Base-by-base conservation (phyloP, 2,797 vertebrate species). In the Enteromius treurensis region DNA sequence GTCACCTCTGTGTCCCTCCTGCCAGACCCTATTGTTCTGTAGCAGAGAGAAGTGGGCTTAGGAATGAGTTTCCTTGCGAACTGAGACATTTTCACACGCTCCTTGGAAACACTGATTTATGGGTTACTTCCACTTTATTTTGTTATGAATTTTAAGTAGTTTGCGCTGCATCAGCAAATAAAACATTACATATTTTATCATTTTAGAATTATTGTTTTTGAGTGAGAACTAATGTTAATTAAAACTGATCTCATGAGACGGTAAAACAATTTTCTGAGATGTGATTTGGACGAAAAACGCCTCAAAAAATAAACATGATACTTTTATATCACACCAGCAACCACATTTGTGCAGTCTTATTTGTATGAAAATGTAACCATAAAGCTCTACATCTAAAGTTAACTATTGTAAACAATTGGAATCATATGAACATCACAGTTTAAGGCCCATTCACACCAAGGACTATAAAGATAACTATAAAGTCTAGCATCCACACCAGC, bases 11-110 rank as follows among this genome's bases (percentile, higher is more conserved):
- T 70, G 51, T 82, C 23, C 80, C 15, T 84, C 65, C 47, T 29
- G 45, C 19, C n/a, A 76, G 60, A 70, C 62, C 53, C 81, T 79
- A 81, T 89, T 91, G 88, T 89, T 87, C 85, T 81, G 80, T 70
- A 51, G 40, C 47, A 71, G 60, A 53, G 53, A 53, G 17, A 64
- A 49, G 60, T 70, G 53, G 21, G 69, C 47, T 80, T 47, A 70
- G 62, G 29, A 86, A 83, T 74, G 80, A 58, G 83, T 76, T 83
- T 83, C 62, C 51, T 49, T 69, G 45, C 73, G n/a, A 69, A 53
- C 69, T 19, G 80, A 86, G 40, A 88, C 71, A 76, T 85, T 81
- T 86, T 89, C 86, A 82, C 82, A 84, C 4, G 7, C 40, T 75
- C 26, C 67, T 55, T 79, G n/a, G 62, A 60, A 53, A 45, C 79